Base-by-base conservation (phyloP, 2,888 invertebrate genomes). In the Drosophila vallismaia region DNA sequence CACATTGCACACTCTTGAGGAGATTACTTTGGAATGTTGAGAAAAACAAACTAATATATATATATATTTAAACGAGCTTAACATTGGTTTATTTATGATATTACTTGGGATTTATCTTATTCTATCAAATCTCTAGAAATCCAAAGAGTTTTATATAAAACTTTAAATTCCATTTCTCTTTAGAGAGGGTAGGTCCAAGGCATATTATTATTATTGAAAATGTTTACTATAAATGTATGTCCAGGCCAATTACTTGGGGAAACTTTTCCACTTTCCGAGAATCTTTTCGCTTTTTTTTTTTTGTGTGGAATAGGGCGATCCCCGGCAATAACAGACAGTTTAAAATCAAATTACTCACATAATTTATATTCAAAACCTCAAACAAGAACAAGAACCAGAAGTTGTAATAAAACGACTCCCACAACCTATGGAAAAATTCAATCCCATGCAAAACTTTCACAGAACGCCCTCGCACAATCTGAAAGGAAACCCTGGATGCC, bases 341-440 rank as follows among this genome's bases (percentile, higher is more conserved):
- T 85, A 81, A 85, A 82, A 81, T 77, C 83, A 79, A 79, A 81
- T 81, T 85, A 85, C 83, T 71, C 71, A 77, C 85, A 81, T 79
- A 82, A 85, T 85, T 81, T 82, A 82, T 85, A 79, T 82, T 71
- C 85, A 85, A 75, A 81, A 62, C 69, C 79, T 73, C 77, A 64
- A 28, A 28, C 28, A 28, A 52, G 49, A 70, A 53, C 53, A 56
- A 70, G 49, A 59, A 67, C 62, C 75, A 73, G 68, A 79, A 19
- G 19, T 19, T 19, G 19, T 19, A 19, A 19, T 19, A 19, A 19
- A 76, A 70, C 67, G 42, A 64, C 46, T 46, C 33, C 52, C 42
- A 62, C 28, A 46, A 46, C 56, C 62, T 51, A 55, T 14, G 46
- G 31, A 56, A 77, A 53, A 45, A 56, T 54, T 53, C 42, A 33